Conservation (phyloP, 2,888 invertebrate species). For the Macaria liturata region DNA sequence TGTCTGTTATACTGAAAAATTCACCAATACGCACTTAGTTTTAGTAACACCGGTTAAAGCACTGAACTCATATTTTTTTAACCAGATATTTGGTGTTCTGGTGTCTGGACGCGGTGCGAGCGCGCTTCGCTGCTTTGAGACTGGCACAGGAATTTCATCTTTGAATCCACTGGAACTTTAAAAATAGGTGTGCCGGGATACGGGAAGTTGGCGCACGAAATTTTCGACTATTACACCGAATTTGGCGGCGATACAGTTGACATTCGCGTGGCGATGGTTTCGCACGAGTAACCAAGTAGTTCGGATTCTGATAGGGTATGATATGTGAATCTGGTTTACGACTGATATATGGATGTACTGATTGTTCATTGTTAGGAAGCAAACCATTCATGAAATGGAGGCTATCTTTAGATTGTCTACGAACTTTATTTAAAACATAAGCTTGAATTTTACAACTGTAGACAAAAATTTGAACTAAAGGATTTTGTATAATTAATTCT, state of each 20-base stretch:
- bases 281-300: conserved; percentile 14
- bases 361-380: conserved; percentile 21
- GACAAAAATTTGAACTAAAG: no score
- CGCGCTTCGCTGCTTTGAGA: conserved; percentile 70
- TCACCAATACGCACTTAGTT: conserved; percentile 58
- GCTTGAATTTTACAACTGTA: no score
- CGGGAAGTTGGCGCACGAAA: conserved; percentile 45
- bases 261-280: conserved; percentile 23
- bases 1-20: conserved; percentile 38
- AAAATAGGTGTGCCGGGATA: conserved; percentile 70
- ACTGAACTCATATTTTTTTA: conserved; percentile 55
- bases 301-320: conserved; percentile 18
- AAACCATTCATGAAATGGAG: conserved; percentile 3
- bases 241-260: conserved; percentile 32
- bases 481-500: no score
- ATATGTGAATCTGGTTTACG: conserved; percentile 25
- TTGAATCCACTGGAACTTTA: conserved; percentile 82
- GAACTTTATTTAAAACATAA: no score
- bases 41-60: conserved; percentile 46
- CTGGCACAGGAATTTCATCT: conserved; percentile 74
- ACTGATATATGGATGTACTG: conserved; percentile 26
- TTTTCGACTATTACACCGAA: conserved; percentile 36
- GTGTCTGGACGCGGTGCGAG: conserved; percentile 38
- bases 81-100: conserved; percentile 33
- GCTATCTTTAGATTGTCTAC: no score